These are phyloP conservation scores for Datnioides undecimradiatus DNA, from an alignment of 2,113 vertebrate species.

Conservation along the genomic window DNA sequence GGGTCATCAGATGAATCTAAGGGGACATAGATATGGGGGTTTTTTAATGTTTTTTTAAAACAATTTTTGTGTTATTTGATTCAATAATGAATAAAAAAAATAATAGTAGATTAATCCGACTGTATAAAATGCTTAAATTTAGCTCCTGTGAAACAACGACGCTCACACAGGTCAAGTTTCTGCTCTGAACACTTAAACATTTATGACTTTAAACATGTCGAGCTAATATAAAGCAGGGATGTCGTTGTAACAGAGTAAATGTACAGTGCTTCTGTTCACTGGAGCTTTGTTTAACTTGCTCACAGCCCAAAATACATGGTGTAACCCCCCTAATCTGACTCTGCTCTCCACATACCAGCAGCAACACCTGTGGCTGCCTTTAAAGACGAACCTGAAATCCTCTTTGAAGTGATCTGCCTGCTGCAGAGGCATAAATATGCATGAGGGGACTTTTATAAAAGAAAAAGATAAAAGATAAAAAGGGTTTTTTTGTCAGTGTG, in stretches of 20 bases:
- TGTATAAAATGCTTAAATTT: neutral
- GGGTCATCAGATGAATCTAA: too few species aligned
- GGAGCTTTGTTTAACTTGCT: neutral
- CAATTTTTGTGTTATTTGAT: too few species aligned
- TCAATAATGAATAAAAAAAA: too few species aligned
- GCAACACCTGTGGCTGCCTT: conserved; percentile 10
- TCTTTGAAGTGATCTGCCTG: conserved; percentile 44
- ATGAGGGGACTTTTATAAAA: conserved; percentile 17
- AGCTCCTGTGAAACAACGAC: too few species aligned
- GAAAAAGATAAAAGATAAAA: conserved; percentile 37
- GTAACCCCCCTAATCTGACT: neutral
- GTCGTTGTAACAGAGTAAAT: neutral
- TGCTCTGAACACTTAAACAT: too few species aligned
- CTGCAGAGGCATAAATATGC: conserved; percentile 5
- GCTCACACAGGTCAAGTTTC: too few species aligned
- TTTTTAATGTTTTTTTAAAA: too few species aligned
- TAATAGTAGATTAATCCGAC: too few species aligned
- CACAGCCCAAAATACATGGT: neutral
- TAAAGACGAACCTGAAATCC: conserved; percentile 16
- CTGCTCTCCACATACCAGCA: conserved; percentile 4
- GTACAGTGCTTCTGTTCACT: neutral
- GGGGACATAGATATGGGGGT: too few species aligned
- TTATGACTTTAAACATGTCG: too few species aligned
- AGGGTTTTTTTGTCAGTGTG: too few species aligned
- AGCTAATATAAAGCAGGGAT: too few species aligned